A percentile compares a stretch with the other conserved stretches of the same genome.
phyloP scores from a whole-genome alignment of 2,113 vertebrate genomes.

The Ovibos moschatus region DNA sequence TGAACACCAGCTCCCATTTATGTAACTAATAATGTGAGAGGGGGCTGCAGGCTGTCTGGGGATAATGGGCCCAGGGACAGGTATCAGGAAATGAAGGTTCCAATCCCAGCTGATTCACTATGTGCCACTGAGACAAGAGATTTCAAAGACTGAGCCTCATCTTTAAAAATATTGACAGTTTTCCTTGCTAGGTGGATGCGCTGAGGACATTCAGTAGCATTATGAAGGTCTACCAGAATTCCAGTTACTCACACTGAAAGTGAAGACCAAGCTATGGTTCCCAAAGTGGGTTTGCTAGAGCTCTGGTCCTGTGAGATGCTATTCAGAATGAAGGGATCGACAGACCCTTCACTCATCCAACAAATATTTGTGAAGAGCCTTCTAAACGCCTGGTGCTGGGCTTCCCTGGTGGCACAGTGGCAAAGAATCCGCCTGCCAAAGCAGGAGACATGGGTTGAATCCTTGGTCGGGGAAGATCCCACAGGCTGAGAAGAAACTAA shows the following conservation, averaged over 20 bases:
- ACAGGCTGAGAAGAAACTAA: not conserved
- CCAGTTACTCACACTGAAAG: not conserved
- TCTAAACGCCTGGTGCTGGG: not conserved
- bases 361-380: not conserved
- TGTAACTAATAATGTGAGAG: not conserved
- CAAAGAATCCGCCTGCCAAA: not conserved
- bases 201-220: not conserved
- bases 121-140: not conserved
- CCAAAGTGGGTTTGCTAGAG: not conserved
- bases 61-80: not conserved
- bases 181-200: not conserved
- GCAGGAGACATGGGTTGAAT: not conserved
- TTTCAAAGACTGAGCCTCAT: not conserved
- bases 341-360: not conserved
- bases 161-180: not conserved
- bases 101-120: not conserved
- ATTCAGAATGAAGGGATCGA: not conserved
- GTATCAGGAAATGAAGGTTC: conserved; percentile 16
- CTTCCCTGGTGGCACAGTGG: not conserved
- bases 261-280: not conserved
- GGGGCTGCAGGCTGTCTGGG: not conserved
- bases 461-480: not conserved
- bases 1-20: conserved; percentile 43
- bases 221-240: not conserved
- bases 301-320: not conserved